Evolutionary conservation across 2,797 vertebrate species (phyloP).

Genomic region (Cyprinella venusta): DNA sequence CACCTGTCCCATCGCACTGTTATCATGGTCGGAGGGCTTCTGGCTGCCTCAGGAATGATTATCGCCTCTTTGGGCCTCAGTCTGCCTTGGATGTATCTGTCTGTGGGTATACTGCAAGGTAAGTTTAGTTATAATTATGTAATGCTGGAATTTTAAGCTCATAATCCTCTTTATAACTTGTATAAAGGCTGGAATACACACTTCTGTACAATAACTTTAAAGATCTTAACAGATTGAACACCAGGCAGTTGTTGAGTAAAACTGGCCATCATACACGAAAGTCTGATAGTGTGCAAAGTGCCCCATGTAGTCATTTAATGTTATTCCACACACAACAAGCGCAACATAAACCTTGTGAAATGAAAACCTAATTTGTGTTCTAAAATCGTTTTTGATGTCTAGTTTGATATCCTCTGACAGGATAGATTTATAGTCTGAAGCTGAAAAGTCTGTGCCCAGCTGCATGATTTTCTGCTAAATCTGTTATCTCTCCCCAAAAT

Average conservation of each 20-base stretch:
- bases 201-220: background rate
- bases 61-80: slow-evolving; percentile 71
- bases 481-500: background rate
- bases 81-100: slow-evolving; percentile 73
- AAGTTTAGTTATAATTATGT: background rate
- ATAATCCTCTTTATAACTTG: background rate
- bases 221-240: background rate
- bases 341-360: background rate
- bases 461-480: background rate
- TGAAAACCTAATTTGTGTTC: background rate
- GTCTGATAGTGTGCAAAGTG: too few species aligned
- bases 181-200: background rate
- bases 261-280: background rate
- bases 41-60: slow-evolving; percentile 67
- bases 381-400: background rate
- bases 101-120: slow-evolving; percentile 74
- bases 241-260: background rate
- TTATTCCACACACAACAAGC: background rate
- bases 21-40: slow-evolving; percentile 70
- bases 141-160: background rate
- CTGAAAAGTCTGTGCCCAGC: background rate
- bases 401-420: background rate
- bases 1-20: slow-evolving; percentile 69
- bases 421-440: background rate
- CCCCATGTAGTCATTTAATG: too few species aligned